Conservation (phyloP, 2,888 invertebrate species). For the Bombylius major region DNA sequence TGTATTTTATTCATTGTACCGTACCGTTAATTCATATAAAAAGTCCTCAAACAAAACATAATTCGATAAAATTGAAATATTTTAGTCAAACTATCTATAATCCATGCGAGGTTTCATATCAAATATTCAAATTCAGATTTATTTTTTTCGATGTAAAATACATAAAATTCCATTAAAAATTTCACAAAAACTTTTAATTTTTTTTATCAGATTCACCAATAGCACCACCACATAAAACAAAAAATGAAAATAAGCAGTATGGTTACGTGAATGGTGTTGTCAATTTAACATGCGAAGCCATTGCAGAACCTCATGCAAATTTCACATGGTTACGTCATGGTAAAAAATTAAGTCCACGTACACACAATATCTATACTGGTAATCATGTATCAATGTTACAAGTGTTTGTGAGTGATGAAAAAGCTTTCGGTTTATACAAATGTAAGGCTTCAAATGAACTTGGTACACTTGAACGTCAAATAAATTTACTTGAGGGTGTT, state of each 20-base stretch:
- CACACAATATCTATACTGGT: conserved; percentile 26
- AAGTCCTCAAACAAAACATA: too few relatives aligned
- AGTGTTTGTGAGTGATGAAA: conserved; percentile 25
- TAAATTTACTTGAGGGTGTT: conserved; percentile 40
- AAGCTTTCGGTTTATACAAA: conserved; percentile 40
- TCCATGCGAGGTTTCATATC: too few relatives aligned
- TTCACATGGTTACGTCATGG: conserved; percentile 40
- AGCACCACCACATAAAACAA: conserved; percentile 21
- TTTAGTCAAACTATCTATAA: too few relatives aligned
- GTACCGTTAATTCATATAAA: too few relatives aligned
- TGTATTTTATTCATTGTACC: too few relatives aligned
- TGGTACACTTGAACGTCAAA: conserved; percentile 39
- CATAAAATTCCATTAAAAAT: too few relatives aligned
- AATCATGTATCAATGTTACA: conserved; percentile 29
- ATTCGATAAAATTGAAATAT: too few relatives aligned
- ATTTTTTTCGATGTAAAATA: too few relatives aligned
- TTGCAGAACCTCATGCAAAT: conserved; percentile 42
- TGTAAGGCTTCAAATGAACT: conserved; percentile 42
- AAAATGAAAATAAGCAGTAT: conserved; percentile 24
- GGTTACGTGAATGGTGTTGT: conserved; percentile 40
- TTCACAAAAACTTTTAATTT: background rate
- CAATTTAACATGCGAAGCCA: conserved; percentile 45
- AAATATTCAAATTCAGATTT: too few relatives aligned
- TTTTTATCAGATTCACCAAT: conserved; percentile 30
- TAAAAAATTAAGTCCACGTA: conserved; percentile 27